Conservation (phyloP, 2,888 invertebrate genomes). For the Aleiodes leptofemur region DNA sequence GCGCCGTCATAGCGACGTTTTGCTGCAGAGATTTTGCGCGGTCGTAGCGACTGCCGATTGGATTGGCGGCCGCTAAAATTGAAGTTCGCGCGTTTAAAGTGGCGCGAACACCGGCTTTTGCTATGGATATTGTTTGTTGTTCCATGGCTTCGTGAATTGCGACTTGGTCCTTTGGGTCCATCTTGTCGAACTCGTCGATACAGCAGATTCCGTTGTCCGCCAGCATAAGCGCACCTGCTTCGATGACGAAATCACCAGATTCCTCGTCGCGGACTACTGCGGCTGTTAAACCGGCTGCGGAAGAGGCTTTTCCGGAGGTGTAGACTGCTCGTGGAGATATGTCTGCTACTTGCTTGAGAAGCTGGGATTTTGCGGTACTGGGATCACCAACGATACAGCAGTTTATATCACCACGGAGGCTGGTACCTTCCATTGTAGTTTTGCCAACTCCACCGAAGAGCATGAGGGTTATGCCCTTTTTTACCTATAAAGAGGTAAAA, state of each 20-base stretch:
- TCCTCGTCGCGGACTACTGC: slow-evolving; percentile 99
- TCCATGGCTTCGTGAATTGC: slow-evolving; percentile 99
- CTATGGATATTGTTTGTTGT: slow-evolving; percentile 99
- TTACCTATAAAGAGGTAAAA: slow-evolving; percentile 96
- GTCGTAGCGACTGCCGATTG: slow-evolving; percentile 97
- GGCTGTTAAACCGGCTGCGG: slow-evolving; percentile 98
- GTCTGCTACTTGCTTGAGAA: slow-evolving; percentile 95
- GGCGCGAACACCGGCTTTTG: slow-evolving; percentile 98
- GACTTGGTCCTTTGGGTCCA: slow-evolving; percentile 98
- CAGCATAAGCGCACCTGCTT: slow-evolving; percentile 99
- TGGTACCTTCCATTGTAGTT: slow-evolving; percentile 92
- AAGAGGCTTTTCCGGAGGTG: slow-evolving; percentile 98
- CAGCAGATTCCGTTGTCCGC: slow-evolving; percentile 99
- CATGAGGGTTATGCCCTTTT: slow-evolving; percentile 93
- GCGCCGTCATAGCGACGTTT: slow-evolving; percentile 94
- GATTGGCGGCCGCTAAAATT: slow-evolving; percentile 98
- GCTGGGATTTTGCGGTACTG: slow-evolving; percentile 98
- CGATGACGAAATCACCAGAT: slow-evolving; percentile 98
- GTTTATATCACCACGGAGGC: slow-evolving; percentile 96
- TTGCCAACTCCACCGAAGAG: slow-evolving; percentile 98
- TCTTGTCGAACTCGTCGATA: slow-evolving; percentile 99
- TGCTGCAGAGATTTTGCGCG: slow-evolving; percentile 94
- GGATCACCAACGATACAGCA: slow-evolving; percentile 99
- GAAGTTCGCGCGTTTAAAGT: slow-evolving; percentile 98
- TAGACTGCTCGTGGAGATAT: slow-evolving; percentile 98